Base-by-base conservation (phyloP, 2,888 invertebrate genomes). In the Helicoverpa assulta region DNA sequence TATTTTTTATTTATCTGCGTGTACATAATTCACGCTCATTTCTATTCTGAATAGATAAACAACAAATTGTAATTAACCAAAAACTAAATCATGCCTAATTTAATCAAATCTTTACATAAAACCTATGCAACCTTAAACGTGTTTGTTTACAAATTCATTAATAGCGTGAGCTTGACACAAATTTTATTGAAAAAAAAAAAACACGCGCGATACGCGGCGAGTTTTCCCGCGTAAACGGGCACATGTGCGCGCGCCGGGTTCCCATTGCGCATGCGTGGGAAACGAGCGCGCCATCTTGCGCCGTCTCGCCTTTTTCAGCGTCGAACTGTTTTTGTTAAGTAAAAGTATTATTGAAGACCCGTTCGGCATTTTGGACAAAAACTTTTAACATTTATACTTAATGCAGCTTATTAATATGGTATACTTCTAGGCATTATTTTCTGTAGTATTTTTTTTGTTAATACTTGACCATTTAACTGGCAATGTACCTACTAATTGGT, bases 221-320 rank as follows among this genome's bases (percentile, higher is more conserved):
- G 89, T 88, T 92, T 93, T 93, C 92, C 91, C 92, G 92, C 92
- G 90, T 88, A 87, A 89, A 86, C 85, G 76, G 79, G 88, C 92
- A 93, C 94, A 94, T 93, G 93, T 94, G 93, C 86, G 82, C 80
- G 74, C 69, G 78, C 76, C 83, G 81, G 81, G 92, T 92, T 93
- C 94, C 90, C 94, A 94, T 84, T 88, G 88, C 88, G 89, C 89
- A 78, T 87, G 91, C 94, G 94, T 95, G 95, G 94, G 94, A 95
- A 94, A 88, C 86, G 67, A 78, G 66, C 72, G 76, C 89, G 89
- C 88, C 90, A 90, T 90, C 90, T 90, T 90, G 90, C 85, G 82
- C 66, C 80, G 86, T 80, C 26, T 26, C 83, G 86, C 89, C 90
- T 89, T 92, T 91, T 92, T 86, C 84, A 86, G 80, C 21, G 63